Conservation (phyloP, 2,888 invertebrate species). For the Stenodema calcarata region DNA sequence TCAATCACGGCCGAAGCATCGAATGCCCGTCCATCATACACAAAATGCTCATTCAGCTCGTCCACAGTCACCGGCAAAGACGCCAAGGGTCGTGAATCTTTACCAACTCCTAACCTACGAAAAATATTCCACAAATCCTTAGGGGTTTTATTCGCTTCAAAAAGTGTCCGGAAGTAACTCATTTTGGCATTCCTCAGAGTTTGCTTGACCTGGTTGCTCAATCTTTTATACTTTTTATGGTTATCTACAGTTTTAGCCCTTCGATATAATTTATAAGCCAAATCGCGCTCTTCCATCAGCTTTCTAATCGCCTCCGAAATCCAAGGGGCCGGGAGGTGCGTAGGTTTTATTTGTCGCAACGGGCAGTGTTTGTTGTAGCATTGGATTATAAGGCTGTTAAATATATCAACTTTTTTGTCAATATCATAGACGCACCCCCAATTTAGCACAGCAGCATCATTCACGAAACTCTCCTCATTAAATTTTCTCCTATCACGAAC, state of each 20-base stretch:
- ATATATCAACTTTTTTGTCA: not conserved
- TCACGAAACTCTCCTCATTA: too few relatives aligned
- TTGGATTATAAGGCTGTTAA: not conserved
- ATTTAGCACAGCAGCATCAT: not conserved
- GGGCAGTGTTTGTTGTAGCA: constrained; percentile 18
- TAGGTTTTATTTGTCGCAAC: not conserved
- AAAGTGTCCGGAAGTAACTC: not conserved
- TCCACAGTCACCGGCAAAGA: too few relatives aligned
- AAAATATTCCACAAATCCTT: not conserved
- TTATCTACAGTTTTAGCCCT: not conserved
- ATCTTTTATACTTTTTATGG: not conserved
- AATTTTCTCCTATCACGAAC: too few relatives aligned
- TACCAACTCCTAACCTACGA: not conserved
- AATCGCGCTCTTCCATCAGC: not conserved
- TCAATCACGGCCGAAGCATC: too few relatives aligned
- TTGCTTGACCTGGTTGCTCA: not conserved
- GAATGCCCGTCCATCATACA: too few relatives aligned
- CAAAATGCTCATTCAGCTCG: too few relatives aligned
- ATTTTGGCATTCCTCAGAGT: not conserved
- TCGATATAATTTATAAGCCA: not conserved
- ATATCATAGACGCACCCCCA: not conserved
- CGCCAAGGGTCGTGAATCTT: too few relatives aligned
- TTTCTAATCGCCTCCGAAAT: not conserved
- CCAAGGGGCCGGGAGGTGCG: constrained; percentile 3
- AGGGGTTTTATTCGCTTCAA: not conserved